Base-by-base conservation (phyloP, 2,113 vertebrate genomes). In the Tympanuchus pallidicinctus region DNA sequence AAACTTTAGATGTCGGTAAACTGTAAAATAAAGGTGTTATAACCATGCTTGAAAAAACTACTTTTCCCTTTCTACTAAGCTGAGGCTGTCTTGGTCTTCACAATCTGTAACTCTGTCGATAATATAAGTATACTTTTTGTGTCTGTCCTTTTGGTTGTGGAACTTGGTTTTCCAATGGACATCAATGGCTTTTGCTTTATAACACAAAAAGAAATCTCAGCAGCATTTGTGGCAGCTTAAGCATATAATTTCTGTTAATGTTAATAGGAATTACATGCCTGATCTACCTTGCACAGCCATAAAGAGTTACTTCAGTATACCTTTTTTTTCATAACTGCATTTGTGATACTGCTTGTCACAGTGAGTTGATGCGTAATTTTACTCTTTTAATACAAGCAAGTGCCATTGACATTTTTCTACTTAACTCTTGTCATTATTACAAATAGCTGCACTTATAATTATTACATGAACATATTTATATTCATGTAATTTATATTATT, bases 311-410 rank as follows among this genome's bases (percentile, higher is more conserved):
- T 94, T 95, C 36, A 38, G 70, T 34, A 73, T 67, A 76, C 90
- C 63, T 78, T 94, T 88, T 78, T 72, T 77, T 90, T 69, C 8
- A 86, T 82, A 94, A 42, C 20, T 89, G 43, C 72, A 86, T 92
- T 97, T 92, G 60, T 89, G 87, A 66, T 94, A 76, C 64, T 91
- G 48, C 52, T 86, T 76, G 60, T 92, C 88, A 86, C 57, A 89
- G 73, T 64, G 57, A 93, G 67, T 64, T 91, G 81, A 79, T 94
- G 93, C 0, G 0, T 43, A 94, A 70, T 90, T 92, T 92, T 82
- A 57, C 38, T 45, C 76, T 92, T 70, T 93, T 86, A 77, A 82
- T 67, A 47, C 50, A 85, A 61, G 70, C 5, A 89, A 61, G 59
- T 85, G 67, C 50, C 82, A 92, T 47, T 96, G 82, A 87, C 78